Conservation (phyloP, 2,888 invertebrate species). For the Chrysomela aeneicollis region DNA sequence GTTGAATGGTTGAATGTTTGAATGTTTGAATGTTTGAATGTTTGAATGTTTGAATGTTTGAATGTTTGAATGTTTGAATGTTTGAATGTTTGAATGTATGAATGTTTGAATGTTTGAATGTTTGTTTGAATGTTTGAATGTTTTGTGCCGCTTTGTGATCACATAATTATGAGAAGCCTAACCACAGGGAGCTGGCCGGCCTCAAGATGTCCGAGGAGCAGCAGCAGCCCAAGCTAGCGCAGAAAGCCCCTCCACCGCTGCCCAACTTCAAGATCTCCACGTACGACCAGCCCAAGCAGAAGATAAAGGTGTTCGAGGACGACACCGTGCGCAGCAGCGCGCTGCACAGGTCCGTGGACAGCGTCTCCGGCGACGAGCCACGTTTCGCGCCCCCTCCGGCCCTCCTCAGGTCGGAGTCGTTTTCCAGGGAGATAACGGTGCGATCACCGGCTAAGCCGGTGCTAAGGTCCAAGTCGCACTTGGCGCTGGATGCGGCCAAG, state of each 20-base stretch:
- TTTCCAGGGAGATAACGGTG: slow-evolving; percentile 50
- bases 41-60: too few species aligned
- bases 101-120: too few species aligned
- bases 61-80: too few species aligned
- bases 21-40: too few species aligned
- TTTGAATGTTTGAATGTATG: too few species aligned
- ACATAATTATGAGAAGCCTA: too few species aligned
- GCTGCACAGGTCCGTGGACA: neutral
- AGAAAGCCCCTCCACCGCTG: slow-evolving; percentile 43
- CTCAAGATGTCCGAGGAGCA: slow-evolving; percentile 53
- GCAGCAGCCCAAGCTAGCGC: slow-evolving; percentile 20
- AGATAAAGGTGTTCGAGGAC: slow-evolving; percentile 61
- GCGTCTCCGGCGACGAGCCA: slow-evolving; percentile 37
- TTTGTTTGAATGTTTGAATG: too few species aligned
- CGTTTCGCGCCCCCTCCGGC: slow-evolving; percentile 4
- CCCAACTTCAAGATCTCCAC: slow-evolving; percentile 62
- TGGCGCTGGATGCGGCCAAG: slow-evolving; percentile 55
- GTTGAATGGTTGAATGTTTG: too few species aligned
- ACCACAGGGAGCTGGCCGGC: slow-evolving; percentile 60
- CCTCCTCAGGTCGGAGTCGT: slow-evolving; percentile 56
- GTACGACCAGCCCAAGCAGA: slow-evolving; percentile 58
- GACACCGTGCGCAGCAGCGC: slow-evolving; percentile 59
- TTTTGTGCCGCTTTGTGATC: too few species aligned
- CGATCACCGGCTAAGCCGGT: slow-evolving; percentile 57
- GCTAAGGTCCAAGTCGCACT: slow-evolving; percentile 61